Evolutionary conservation across 2,797 vertebrate species (phyloP), one percentile per base, ranked within the genome.

Genomic region (Hoplostethus mediterraneus): DNA sequence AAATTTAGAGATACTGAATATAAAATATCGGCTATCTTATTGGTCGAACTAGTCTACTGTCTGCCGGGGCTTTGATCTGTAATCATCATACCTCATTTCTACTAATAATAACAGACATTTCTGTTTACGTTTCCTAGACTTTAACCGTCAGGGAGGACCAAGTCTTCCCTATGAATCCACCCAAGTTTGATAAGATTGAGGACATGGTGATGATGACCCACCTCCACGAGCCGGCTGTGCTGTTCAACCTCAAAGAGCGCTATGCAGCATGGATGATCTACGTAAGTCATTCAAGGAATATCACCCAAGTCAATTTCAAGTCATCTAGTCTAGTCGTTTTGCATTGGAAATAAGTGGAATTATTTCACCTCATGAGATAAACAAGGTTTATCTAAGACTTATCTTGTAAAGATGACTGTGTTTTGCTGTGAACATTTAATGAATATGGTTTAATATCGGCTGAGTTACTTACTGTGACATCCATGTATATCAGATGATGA

Each of bases 201-300:
- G 94, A 95, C 65, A 93, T 95, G 93, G 94, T 93, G 42, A 92
- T 94, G 92, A 79, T 95, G 81, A 95, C 94, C 0, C 92, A 94
- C 61, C 85, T 95, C 48, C 90, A 95, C 0, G 94, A 95, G 67
- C 93, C 94, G 0, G 92, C 95, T 0, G 92, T 96, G 64, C 90
- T 96, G 52, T 95, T 93, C 90, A 96, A 96, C 88, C 94, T 95
- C 82, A 96, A 96, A 87, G 95, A 95, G 31, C 92, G 93, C 47
- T 96, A 96, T 67, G 94, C 91, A 9, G 95, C 95, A 77, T 96
- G 94, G 95, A 95, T 96, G 95, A 96, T 96, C 81, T 96, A 95
- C 0, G 94, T 94, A n/a, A 78, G 93, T 74, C 6, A n/a, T 12
- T 21, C n/a, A 51, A 16, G 36, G 42, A 11, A 11, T 10, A 42